phyloP scores from a whole-genome alignment of 1,140 invertebrate genomes.

The Elymnias hypermnestra region DNA sequence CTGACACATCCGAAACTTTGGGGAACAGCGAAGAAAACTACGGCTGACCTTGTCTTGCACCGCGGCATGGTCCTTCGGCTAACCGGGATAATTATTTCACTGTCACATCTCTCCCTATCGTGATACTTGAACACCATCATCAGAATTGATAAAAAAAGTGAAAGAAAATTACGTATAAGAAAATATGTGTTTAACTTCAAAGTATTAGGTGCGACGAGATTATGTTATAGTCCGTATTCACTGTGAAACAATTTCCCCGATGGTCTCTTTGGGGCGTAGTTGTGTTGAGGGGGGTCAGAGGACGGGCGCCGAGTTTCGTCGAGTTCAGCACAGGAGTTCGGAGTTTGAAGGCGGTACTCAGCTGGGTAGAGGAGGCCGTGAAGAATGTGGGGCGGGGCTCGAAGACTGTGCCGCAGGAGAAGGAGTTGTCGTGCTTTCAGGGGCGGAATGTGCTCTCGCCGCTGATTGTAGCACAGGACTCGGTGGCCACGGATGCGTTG shows the following conservation, averaged over 20 bases:
- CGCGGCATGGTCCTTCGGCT: conserved; percentile 42
- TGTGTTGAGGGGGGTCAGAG: conserved; percentile 50
- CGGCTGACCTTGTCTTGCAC: conserved; percentile 65
- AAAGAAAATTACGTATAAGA: conserved; percentile 9
- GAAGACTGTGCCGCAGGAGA: conserved; percentile 54
- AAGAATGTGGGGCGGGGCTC: conserved; percentile 57
- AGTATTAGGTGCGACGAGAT: conserved; percentile 8
- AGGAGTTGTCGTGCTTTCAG: conserved; percentile 79
- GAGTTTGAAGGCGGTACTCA: conserved; percentile 75
- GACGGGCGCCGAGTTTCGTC: conserved; percentile 71
- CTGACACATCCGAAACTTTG: conserved; percentile 68
- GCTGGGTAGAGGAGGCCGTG: conserved; percentile 70
- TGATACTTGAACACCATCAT: conserved; percentile 31
- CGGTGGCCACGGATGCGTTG: conserved; percentile 83
- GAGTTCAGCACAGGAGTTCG: conserved; percentile 75
- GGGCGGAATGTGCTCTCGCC: conserved; percentile 83
- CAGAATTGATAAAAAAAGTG: conserved; percentile 15
- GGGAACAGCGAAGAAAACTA: conserved; percentile 70
- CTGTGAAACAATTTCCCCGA: conserved; percentile 54
- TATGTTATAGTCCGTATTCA: conserved; percentile 22
- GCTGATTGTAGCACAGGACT: conserved; percentile 84
- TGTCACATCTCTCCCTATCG: conserved; percentile 19
- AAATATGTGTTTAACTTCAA: conserved; percentile 1
- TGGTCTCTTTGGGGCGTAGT: conserved; percentile 45
- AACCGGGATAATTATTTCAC: conserved; percentile 58